These are phyloP conservation scores for Tetramorium simillimum DNA, from an alignment of 1,140 invertebrate species.

Conservation along the genomic window DNA sequence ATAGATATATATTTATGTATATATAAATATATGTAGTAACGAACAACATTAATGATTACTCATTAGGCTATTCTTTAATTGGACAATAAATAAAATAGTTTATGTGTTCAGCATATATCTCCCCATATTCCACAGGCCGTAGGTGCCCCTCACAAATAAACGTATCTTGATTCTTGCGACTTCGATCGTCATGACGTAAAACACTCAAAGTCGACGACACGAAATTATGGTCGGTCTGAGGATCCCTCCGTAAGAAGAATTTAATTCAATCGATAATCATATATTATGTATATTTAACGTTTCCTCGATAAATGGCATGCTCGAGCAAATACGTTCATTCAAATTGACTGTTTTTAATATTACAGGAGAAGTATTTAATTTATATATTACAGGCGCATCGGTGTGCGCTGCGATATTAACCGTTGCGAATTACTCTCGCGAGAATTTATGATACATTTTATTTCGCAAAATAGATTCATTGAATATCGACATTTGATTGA, in stretches of 20 bases:
- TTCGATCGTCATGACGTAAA: conserved; percentile 21
- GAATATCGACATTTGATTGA: neutral
- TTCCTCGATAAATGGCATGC: neutral
- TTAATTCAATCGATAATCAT: neutral
- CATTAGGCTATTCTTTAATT: conserved; percentile 77
- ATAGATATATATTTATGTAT: too few species aligned
- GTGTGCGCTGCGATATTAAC: neutral
- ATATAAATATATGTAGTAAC: conserved; percentile 71
- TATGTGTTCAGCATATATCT: conserved; percentile 66
- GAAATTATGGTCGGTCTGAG: conserved; percentile 37
- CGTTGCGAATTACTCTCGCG: neutral
- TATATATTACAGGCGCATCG: neutral
- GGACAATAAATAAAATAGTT: conserved; percentile 83
- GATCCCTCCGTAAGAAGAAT: conserved; percentile 33
- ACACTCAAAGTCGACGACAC: conserved; percentile 25
- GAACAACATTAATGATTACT: conserved; percentile 81
- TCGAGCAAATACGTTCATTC: conserved; percentile 36
- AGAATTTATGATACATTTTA: conserved; percentile 3
- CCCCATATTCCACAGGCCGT: conserved; percentile 52
- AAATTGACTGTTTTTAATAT: conserved; percentile 30
- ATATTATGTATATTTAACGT: neutral
- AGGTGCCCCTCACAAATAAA: conserved; percentile 22
- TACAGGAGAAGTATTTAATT: conserved; percentile 10
- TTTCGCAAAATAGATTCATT: conserved; percentile 11
- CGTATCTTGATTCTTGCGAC: conserved; percentile 1